Conservation (phyloP, 2,113 vertebrate genomes). For the Seriola quinqueradiata region DNA sequence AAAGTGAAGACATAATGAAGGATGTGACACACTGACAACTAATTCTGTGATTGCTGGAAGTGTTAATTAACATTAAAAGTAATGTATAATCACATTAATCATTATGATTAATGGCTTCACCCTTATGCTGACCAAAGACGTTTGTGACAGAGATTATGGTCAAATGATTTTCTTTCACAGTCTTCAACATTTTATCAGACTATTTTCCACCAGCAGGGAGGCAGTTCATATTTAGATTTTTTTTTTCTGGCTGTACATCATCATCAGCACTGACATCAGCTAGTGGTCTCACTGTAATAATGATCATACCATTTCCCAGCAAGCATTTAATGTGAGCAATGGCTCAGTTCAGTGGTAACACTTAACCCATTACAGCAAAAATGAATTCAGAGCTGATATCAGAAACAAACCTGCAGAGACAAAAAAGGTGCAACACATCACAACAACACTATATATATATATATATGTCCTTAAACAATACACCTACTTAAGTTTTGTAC, state of each 20-base stretch:
- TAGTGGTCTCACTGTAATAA: neutral
- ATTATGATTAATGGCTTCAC: slow-evolving; percentile 30
- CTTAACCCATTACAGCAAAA: neutral
- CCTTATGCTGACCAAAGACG: neutral
- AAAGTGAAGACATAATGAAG: slow-evolving; percentile 4
- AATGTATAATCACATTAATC: neutral
- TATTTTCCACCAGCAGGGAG: neutral
- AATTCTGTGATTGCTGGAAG: slow-evolving; percentile 11
- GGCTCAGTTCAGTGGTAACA: neutral
- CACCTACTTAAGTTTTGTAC: no score
- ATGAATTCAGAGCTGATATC: neutral
- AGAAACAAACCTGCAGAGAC: neutral
- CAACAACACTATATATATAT: no score
- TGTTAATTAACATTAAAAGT: slow-evolving; percentile 41
- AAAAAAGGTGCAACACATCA: neutral
- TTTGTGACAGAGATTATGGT: slow-evolving; percentile 3
- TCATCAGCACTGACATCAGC: neutral
- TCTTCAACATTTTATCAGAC: neutral
- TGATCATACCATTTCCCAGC: neutral
- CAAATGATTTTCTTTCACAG: neutral
- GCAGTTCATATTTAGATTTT: neutral
- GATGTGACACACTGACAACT: neutral
- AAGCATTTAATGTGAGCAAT: neutral
- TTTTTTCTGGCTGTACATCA: neutral
- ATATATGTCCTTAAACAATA: no score